These are phyloP conservation scores for Xiphophorus couchianus DNA, from an alignment of 2,113 vertebrate genomes.

Conservation along the genomic window DNA sequence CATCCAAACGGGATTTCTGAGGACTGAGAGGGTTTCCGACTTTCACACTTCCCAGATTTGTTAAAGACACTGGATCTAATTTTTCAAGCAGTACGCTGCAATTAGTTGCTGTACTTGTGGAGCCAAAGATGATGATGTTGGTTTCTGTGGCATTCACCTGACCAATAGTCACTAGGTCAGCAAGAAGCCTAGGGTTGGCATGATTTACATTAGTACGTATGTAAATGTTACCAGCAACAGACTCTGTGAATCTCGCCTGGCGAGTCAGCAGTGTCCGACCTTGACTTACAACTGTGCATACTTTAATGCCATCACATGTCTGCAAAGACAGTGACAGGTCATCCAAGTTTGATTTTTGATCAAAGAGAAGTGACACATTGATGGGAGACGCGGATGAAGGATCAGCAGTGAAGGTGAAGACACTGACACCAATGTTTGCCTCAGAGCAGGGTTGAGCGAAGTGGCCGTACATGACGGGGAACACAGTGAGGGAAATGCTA, in stretches of 20 bases:
- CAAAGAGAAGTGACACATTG: conserved; percentile 56
- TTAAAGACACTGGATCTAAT: conserved; percentile 42
- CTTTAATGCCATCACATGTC: conserved; percentile 65
- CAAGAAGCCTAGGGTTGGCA: conserved; percentile 51
- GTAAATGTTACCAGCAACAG: conserved; percentile 77
- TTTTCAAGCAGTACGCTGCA: conserved; percentile 60
- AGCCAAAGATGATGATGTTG: conserved; percentile 53
- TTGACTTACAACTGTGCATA: conserved; percentile 71
- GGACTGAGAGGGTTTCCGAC: conserved; percentile 67
- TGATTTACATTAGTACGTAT: conserved; percentile 61
- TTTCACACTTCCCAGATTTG: conserved; percentile 57
- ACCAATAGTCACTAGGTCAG: conserved; percentile 68
- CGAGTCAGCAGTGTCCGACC: conserved; percentile 43
- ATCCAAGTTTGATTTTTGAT: conserved; percentile 56
- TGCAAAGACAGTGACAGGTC: conserved; percentile 75
- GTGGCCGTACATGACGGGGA: conserved; percentile 81
- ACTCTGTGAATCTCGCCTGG: conserved; percentile 75
- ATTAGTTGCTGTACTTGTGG: conserved; percentile 39
- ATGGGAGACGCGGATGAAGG: not conserved
- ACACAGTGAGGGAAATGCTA: conserved; percentile 72
- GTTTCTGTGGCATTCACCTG: conserved; percentile 31
- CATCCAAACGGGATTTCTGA: conserved; percentile 70
- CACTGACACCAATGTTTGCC: conserved; percentile 61
- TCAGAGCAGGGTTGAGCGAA: conserved; percentile 73
- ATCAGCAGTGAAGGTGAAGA: conserved; percentile 60